These are phyloP conservation scores for cattle (Bos taurus) DNA, from an alignment of 2,113 vertebrate species.

Conservation along the genomic window DNA sequence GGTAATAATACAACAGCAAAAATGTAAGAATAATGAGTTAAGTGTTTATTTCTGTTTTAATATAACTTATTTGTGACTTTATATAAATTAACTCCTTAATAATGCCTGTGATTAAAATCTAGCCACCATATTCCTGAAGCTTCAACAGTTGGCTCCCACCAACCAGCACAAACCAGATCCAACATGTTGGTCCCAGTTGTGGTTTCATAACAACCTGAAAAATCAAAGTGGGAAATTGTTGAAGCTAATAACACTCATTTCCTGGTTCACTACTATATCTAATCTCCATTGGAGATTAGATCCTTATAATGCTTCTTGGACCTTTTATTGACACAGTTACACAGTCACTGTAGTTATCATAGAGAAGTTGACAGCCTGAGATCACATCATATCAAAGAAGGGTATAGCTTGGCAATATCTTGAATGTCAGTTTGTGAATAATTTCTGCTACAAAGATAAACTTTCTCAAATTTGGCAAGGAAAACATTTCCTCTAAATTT, in stretches of 20 bases:
- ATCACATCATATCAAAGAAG: not conserved
- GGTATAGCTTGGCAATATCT: not conserved
- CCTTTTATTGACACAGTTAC: not conserved
- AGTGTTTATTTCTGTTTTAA: not conserved
- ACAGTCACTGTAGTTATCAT: not conserved
- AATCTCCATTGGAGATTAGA: not conserved
- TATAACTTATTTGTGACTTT: not conserved
- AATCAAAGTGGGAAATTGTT: not conserved
- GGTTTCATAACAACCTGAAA: not conserved
- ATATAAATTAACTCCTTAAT: not conserved
- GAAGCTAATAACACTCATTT: not conserved
- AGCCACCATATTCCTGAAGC: not conserved
- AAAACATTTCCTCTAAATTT: not conserved
- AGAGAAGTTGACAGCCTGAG: not conserved
- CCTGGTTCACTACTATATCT: not conserved
- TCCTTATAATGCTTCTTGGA: not conserved
- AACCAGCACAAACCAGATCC: not conserved
- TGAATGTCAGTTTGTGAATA: not conserved
- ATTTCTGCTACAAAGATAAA: not conserved
- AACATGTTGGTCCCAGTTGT: not conserved
- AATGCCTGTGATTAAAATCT: not conserved
- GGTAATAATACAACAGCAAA: not conserved
- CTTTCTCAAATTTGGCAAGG: not conserved
- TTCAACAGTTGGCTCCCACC: not conserved
- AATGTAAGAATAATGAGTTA: not conserved